phyloP scores from a whole-genome alignment of 2,888 invertebrate genomes.

The Hydroisotoma schaefferi region DNA sequence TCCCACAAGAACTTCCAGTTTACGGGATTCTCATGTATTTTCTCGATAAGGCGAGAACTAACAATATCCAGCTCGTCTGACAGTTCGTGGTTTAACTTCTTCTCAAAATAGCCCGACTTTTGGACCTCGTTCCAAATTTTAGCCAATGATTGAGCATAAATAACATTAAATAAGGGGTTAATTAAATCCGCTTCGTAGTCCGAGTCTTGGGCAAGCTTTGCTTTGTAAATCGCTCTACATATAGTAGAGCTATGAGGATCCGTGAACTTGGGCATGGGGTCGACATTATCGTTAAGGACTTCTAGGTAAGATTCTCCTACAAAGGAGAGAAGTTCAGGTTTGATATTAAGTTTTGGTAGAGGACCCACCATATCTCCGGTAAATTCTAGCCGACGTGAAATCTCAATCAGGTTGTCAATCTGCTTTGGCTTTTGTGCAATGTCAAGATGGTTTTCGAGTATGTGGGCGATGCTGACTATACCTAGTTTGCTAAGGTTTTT shows the following conservation, averaged over 20 bases:
- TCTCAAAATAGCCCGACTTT: conserved; percentile 26
- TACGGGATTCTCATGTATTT: conserved; percentile 9
- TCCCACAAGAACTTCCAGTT: conserved; percentile 18
- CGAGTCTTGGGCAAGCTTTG: conserved; percentile 19
- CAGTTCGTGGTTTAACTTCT: conserved; percentile 25
- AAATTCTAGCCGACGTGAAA: conserved; percentile 17
- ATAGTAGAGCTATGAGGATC: conserved; percentile 16
- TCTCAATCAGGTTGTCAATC: conserved; percentile 18
- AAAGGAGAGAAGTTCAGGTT: conserved; percentile 19
- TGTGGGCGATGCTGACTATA: conserved; percentile 11
- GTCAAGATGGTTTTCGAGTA: conserved; percentile 22
- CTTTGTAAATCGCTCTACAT: conserved; percentile 29
- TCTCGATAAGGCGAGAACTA: conserved; percentile 25
- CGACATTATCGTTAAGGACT: conserved; percentile 13
- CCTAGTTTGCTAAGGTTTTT: conserved; percentile 12
- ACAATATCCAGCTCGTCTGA: conserved; percentile 23
- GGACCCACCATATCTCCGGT: conserved; percentile 18
- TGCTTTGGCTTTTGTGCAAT: conserved; percentile 19
- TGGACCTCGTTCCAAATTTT: conserved; percentile 35
- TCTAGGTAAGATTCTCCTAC: conserved; percentile 12
- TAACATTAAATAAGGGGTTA: conserved; percentile 24
- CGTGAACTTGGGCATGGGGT: conserved; percentile 22
- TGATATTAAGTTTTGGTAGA: conserved; percentile 15
- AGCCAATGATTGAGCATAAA: conserved; percentile 35
- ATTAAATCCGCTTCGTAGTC: conserved; percentile 21